Conservation (phyloP, 2,797 vertebrate genomes). For the Rhodeus uyekii region DNA sequence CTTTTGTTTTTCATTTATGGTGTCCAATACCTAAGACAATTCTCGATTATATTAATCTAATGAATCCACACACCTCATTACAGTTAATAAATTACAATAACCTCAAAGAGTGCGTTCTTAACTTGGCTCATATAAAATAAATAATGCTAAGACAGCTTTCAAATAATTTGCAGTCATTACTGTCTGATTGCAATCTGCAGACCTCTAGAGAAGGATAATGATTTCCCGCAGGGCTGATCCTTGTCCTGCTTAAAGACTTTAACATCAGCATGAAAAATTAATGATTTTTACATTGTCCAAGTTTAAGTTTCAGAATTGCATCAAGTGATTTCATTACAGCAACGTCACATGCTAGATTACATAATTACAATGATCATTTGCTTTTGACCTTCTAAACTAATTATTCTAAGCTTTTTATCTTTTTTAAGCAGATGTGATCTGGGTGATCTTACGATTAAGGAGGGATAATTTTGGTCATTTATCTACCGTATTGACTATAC, state of each 20-base stretch:
- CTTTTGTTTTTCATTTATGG: neutral
- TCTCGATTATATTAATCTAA: neutral
- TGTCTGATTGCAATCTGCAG: constrained; percentile 35
- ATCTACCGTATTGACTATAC: neutral
- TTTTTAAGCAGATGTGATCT: neutral
- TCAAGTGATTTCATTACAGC: neutral
- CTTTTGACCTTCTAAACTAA: neutral
- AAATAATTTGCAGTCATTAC: constrained; percentile 39
- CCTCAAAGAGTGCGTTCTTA: neutral
- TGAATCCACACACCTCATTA: neutral
- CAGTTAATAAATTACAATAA: neutral
- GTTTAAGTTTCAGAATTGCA: neutral
- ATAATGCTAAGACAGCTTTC: constrained; percentile 17
- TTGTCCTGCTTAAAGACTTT: constrained; percentile 43
- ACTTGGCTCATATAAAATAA: constrained; percentile 23
- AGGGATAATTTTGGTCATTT: neutral
- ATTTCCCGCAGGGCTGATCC: constrained; percentile 44
- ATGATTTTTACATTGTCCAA: constrained; percentile 13
- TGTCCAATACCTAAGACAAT: neutral
- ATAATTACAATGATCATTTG: neutral
- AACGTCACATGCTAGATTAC: neutral
- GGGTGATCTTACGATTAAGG: neutral
- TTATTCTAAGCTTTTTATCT: neutral
- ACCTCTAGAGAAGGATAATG: constrained; percentile 38
- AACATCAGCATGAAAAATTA: neutral